Evolutionary conservation across 2,113 vertebrate genomes (phyloP).

Genomic region (Pantherophis guttatus): DNA sequence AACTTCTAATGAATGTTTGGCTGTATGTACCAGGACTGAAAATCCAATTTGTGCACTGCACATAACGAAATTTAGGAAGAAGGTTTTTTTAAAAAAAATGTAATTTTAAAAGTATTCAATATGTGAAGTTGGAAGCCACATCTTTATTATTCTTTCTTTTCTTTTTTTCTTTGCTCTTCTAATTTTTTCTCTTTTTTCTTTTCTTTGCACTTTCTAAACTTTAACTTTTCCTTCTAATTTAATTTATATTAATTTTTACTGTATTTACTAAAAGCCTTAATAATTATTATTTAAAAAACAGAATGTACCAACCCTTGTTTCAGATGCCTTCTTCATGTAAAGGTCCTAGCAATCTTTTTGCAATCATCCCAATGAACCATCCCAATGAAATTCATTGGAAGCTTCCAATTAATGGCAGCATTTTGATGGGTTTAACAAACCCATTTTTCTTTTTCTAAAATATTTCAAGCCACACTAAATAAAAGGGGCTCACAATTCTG

Average conservation of each 20-base stretch:
- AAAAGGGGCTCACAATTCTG: neutral
- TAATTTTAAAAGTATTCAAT: neutral
- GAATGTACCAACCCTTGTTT: neutral
- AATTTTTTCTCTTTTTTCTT: neutral
- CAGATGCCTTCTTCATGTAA: neutral
- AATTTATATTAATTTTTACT: neutral
- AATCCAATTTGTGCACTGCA: neutral
- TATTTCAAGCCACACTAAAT: neutral
- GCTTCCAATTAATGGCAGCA: neutral
- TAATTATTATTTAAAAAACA: neutral
- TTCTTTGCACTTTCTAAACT: neutral
- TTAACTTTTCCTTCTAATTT: neutral
- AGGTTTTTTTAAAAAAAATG: neutral
- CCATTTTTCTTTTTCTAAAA: neutral
- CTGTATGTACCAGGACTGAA: neutral
- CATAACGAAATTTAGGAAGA: neutral
- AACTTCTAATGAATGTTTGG: neutral
- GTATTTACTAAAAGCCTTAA: neutral
- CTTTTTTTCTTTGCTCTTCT: neutral
- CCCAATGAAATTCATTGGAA: neutral
- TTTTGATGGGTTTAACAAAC: neutral
- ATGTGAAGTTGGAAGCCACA: neutral
- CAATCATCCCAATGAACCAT: neutral
- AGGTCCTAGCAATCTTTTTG: neutral
- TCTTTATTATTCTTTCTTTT: neutral